Percentiles rank a stretch among this genome's conserved stretches.
Conservation (phyloP, 2,797 vertebrate genomes). For the Pangasius krempfi region DNA sequence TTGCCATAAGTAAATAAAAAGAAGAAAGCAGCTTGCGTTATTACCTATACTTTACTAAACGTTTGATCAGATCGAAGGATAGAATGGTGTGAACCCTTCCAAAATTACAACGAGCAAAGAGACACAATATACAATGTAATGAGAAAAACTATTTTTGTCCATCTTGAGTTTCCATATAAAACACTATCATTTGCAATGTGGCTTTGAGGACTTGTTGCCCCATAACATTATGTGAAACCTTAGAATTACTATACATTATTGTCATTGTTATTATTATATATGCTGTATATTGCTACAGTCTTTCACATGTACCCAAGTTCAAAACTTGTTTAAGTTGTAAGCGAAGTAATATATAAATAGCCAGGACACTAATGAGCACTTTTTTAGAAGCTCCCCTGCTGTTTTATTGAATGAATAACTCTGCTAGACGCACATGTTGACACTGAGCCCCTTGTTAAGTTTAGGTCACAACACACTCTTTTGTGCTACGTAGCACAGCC, state of each 20-base stretch:
- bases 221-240: background rate
- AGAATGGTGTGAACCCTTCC: background rate
- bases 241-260: background rate
- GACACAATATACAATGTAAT: background rate
- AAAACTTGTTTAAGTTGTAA: conserved; percentile 5
- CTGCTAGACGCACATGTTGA: conserved; percentile 35
- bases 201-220: background rate
- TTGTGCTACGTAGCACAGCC: conserved; percentile 17
- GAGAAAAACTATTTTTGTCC: background rate
- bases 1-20: background rate
- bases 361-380: conserved; percentile 43
- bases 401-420: conserved; percentile 40
- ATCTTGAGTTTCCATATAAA: background rate
- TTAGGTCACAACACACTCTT: conserved; percentile 43
- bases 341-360: conserved; percentile 5
- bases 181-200: background rate
- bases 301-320: background rate
- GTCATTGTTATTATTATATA: background rate
- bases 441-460: conserved; percentile 31
- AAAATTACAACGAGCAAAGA: background rate
- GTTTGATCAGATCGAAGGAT: background rate
- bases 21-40: background rate
- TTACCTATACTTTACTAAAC: background rate
- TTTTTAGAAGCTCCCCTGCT: conserved; percentile 26
- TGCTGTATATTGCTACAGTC: background rate